Base-by-base conservation (phyloP, 2,113 vertebrate species). In the Halichoeres trimaculatus region DNA sequence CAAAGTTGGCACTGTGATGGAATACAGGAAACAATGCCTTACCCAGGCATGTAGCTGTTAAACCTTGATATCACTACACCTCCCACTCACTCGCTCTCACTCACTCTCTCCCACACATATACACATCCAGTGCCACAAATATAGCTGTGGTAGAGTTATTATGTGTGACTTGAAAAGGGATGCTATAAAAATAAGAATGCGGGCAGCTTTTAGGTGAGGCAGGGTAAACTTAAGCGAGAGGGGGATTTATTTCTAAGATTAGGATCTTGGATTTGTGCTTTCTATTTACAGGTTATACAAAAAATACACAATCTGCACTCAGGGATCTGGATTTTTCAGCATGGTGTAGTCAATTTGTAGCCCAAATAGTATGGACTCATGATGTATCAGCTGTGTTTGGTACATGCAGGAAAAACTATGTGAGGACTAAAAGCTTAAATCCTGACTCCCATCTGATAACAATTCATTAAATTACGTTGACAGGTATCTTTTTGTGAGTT, bases 21-120 rank as follows among this genome's bases (percentile, higher is more conserved):
- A 81, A 62, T 19, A 69, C 60, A 74, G 85, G 82, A 89, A 90
- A 89, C 87, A 87, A 87, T 81, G 82, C 76, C 65, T 83, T 64
- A 62, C 73, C 61, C 74, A 26, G 64, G 74, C 67, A 79, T 60
- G 22, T 57, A 60, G 70, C 83, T 59, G 78, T 78, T 84, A 50
- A 84, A 88, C 83, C 79, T 80, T 60, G 76, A 81, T 72, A 80
- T 70, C 65, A 53, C 83, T 50, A 51, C 78, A 58, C 70, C 70
- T 74, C 77, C 70, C 76, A 72, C 76, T 74, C 38, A 1, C 75
- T 36, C 45, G 12, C 34, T 55, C 58, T 35, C 58, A 6, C 53
- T 70, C 41, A 16, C 36, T 5, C 19, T 2, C 34, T 17, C 63
- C 12, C 51, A 17, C 34, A 26, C 45, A 22, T 43, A 51, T n/a